Base-by-base conservation (phyloP, 1,140 invertebrate genomes). In the Melipona quadrifasciata region DNA sequence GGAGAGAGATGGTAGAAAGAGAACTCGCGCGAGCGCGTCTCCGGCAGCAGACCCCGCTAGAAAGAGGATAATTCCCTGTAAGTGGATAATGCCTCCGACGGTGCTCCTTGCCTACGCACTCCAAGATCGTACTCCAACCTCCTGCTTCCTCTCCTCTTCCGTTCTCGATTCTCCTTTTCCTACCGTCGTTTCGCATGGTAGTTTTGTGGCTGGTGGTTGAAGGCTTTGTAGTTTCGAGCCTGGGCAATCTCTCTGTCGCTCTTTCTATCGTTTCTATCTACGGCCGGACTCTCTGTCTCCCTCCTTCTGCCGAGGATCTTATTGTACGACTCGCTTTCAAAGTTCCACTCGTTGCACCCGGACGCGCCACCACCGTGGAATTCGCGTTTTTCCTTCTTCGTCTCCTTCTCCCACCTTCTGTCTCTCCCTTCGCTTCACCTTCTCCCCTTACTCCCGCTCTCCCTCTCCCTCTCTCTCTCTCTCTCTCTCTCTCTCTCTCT, bases 21-120 rank as follows among this genome's bases (percentile, higher is more conserved):
- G 80, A 70, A 64, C 55, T 74, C 74, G 58, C 74, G 74, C 74
- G 39, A 47, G 88, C 87, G 82, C 68, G 70, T 78, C 65, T 86
- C 72, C 84, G 75, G 19, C 75, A 70, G 76, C 75, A 70, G 73
- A 83, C 70, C 88, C 39, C 85, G 70, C 82, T 75, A 71, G 84
- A 78, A 86, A 84, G 80, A 90, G 91, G 89, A 93, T 93, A 93
- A 93, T 93, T 93, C 90, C 88, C 92, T 91, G 89, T 93, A 93
- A 93, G 93, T 93, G 93, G 93, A 93, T 93, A 93, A 93, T 93
- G 90, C 88, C 89, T 88, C 39, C 73, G 80, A 57, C 85, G 72
- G 58, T 85, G 90, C 91, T 92, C 89, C 91, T 92, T 91, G 91
- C 86, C 89, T 92, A 93, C 92, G 90, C 91, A 91, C 76, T 47